These are phyloP conservation scores for Pseudochirops cupreus DNA, from an alignment of 2,797 vertebrate genomes.

Conservation along the genomic window DNA sequence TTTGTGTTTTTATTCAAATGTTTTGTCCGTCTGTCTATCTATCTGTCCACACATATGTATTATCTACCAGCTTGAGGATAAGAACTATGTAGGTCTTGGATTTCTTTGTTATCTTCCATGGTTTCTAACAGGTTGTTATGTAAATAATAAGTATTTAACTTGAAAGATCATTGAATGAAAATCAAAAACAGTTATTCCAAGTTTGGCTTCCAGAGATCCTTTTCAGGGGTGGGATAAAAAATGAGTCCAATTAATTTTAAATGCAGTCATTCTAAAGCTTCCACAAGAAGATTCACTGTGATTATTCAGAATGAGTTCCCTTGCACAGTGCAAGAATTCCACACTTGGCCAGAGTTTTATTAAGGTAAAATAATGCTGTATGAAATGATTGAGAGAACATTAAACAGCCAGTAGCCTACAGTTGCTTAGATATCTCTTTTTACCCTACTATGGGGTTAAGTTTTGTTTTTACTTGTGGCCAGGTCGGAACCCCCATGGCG, in stretches of 20 bases:
- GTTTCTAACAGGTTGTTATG: not conserved
- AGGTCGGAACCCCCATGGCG: slow-evolving; percentile 71
- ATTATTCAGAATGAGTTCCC: slow-evolving; percentile 1
- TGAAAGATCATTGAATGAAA: slow-evolving; percentile 35
- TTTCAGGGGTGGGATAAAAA: slow-evolving; percentile 26
- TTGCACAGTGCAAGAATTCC: slow-evolving; percentile 40
- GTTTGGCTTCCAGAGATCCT: not conserved
- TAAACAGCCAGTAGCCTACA: not conserved
- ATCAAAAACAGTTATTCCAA: slow-evolving; percentile 25
- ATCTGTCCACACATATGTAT: not conserved
- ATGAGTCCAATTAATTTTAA: slow-evolving; percentile 23
- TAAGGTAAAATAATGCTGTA: slow-evolving; percentile 36
- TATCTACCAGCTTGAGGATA: not conserved
- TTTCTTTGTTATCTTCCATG: not conserved
- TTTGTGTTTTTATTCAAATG: not conserved
- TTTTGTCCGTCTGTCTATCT: not conserved
- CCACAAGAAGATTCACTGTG: not conserved
- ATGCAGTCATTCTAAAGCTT: slow-evolving; percentile 24
- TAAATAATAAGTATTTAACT: not conserved
- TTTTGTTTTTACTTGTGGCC: slow-evolving; percentile 71
- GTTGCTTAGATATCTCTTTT: not conserved
- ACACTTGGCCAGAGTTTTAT: not conserved
- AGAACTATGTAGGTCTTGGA: not conserved
- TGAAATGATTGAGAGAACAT: slow-evolving; percentile 14
- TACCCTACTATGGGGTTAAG: slow-evolving; percentile 16